Evolutionary conservation across 35 echinoderm and acorn worm genomes (phyloP).

Genomic region (Stichopus chloronotus): DNA sequence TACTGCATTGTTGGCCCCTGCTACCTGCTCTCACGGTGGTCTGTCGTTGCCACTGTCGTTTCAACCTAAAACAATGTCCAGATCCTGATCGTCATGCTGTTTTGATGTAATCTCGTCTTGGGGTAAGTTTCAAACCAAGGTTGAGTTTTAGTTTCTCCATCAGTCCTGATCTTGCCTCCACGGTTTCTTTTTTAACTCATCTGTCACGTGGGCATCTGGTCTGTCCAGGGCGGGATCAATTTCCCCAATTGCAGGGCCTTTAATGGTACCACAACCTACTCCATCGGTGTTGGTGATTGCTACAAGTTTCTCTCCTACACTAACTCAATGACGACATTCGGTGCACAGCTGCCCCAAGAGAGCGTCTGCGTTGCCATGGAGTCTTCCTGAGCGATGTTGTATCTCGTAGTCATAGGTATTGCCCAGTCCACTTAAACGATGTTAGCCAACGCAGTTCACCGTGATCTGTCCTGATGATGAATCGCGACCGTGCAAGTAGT

Average conservation of each 20-base stretch:
- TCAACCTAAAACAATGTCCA: neutral
- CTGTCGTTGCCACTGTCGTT: neutral
- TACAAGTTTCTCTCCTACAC: too few relatives aligned
- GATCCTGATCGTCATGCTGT: neutral
- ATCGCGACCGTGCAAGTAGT: neutral
- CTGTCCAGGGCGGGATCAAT: too few relatives aligned
- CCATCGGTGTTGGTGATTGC: too few relatives aligned
- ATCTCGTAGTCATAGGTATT: slow-evolving; percentile 7
- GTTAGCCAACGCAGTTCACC: neutral
- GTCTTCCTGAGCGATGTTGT: neutral
- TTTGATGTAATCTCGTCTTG: neutral
- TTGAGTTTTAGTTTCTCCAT: slow-evolving; percentile 22
- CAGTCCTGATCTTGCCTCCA: neutral
- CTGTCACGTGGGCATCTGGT: too few relatives aligned
- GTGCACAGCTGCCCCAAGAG: too few relatives aligned
- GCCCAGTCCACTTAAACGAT: neutral
- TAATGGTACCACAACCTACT: too few relatives aligned
- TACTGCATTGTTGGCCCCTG: too few relatives aligned
- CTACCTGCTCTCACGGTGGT: too few relatives aligned
- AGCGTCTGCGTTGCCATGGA: neutral
- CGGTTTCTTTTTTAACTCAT: too few relatives aligned
- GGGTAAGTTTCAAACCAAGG: neutral
- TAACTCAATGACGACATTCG: too few relatives aligned
- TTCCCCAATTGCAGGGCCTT: too few relatives aligned
- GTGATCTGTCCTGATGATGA: too few relatives aligned